These are phyloP conservation scores for Benitochromis conjunctus DNA, from an alignment of 2,113 vertebrate species.

Conservation along the genomic window DNA sequence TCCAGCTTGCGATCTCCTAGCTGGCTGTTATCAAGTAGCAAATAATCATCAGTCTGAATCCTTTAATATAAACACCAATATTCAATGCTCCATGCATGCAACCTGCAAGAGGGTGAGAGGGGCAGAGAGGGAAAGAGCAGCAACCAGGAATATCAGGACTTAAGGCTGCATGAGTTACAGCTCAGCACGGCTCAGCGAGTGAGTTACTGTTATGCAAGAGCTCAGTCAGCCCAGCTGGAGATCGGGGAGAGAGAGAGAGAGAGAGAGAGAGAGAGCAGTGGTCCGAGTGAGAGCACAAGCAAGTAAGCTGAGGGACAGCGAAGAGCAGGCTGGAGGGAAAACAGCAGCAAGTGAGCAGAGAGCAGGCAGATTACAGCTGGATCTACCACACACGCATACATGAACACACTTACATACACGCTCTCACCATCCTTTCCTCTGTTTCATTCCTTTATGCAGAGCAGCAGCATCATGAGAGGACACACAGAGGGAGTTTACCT, in stretches of 20 bases:
- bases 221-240: conserved; percentile 63
- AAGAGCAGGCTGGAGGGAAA: conserved; percentile 6
- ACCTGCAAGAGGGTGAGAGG: not conserved
- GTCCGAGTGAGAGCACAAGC: not conserved
- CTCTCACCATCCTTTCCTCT: not conserved
- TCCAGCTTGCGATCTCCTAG: not conserved
- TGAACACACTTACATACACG: not conserved
- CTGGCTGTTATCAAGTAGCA: not conserved
- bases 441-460: conserved; percentile 5
- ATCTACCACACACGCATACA: not conserved
- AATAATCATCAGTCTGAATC: not conserved
- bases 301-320: conserved; percentile 10
- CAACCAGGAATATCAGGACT: conserved; percentile 59
- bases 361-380: conserved; percentile 54
- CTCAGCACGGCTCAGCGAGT: conserved; percentile 54
- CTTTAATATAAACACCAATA: not conserved
- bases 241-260: conserved; percentile 44
- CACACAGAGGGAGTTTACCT: not conserved
- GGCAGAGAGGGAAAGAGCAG: conserved; percentile 11
- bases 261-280: not conserved
- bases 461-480: conserved; percentile 19
- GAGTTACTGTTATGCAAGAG: conserved; percentile 71
- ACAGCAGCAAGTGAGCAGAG: conserved; percentile 16
- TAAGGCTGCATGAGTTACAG: conserved; percentile 65
- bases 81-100: not conserved